Percentiles rank a stretch among this genome's conserved stretches.
Conservation (phyloP, 64 coral and sea anemone genomes). For the Actinia tenebrosa region DNA sequence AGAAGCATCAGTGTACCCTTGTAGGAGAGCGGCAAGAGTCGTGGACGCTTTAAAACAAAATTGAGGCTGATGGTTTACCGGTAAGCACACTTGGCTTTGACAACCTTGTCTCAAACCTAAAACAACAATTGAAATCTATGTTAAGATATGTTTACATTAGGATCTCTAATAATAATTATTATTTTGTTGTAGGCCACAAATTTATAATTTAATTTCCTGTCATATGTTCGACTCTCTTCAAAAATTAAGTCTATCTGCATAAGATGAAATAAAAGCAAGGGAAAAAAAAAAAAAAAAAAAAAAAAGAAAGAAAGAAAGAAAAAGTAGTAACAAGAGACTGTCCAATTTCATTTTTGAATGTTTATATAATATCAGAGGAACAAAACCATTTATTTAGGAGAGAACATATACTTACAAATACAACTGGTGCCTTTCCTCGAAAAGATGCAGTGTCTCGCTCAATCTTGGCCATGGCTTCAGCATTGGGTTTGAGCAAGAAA, state of each 20-base stretch:
- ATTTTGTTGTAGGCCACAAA: background rate
- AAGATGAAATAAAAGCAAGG: no score
- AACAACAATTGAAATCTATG: background rate
- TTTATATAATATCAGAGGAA: no score
- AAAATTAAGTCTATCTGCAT: no score
- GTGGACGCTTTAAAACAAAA: no score
- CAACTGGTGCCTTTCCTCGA: background rate
- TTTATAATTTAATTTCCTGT: background rate
- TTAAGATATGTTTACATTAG: background rate
- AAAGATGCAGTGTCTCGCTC: constrained; percentile 15
- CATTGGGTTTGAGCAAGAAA: constrained; percentile 30
- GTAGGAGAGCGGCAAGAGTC: no score
- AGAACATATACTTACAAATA: background rate
- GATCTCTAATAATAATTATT: background rate
- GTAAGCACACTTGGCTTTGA: no score
- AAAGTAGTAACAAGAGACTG: background rate
- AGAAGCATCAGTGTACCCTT: no score
- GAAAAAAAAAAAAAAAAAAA: background rate
- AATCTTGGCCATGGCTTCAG: constrained; percentile 14
- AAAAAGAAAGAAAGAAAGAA: background rate
- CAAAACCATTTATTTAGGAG: no score
- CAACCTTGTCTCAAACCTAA: background rate
- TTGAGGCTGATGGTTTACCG: no score
- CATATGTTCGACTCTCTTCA: no score
- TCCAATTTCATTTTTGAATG: background rate